Base-by-base conservation (phyloP, 2,113 vertebrate species). In the Aegotheles bennettii region DNA sequence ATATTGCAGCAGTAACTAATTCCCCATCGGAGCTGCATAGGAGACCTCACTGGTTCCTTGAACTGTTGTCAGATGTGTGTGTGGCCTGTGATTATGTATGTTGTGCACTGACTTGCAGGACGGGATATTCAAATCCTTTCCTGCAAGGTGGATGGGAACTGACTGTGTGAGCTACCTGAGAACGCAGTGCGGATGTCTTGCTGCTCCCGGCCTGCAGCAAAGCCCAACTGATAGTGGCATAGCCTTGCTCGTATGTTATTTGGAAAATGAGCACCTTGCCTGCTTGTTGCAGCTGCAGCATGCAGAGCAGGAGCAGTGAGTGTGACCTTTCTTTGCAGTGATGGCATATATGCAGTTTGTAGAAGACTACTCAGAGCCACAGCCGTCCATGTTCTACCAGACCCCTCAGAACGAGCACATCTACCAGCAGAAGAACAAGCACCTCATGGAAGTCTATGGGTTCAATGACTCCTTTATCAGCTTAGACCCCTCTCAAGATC, bases 291-390 rank as follows among this genome's bases (percentile, higher is more conserved):
- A 38, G 57, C 57, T 47, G 85, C 60, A 67, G 8, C n/a, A 4
- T 2, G 11, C 11, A 3, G 60, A 5, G 2, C 73, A 68, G 92
- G 31, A 67, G 29, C 85, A 80, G 36, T 19, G 51, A 63, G 31
- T 11, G 10, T 54, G 23, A 7, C 54, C 76, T 69, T 43, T 53
- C 70, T 78, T 83, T 94, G 25, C 98, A 99, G 99, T 99, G 98
- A 97, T 98, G 97, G 98, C 99, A 25, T 99, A 99, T 92, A 99
- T 99, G 99, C 99, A 99, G 98, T 99, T 99, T 84, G 98, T 99
- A 21, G 99, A 99, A 90, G 99, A 99, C 97, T 99, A 99, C 98
- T 99, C 99, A 0, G 99, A 99, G 96, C 99, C 99, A 0, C 99
- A 99, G 98, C 99, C 99, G 0, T 99, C 99, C 42, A 93, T 99